Evolutionary conservation across 2,888 invertebrate species (phyloP).

Genomic region (Nephrotoma appendiculata): DNA sequence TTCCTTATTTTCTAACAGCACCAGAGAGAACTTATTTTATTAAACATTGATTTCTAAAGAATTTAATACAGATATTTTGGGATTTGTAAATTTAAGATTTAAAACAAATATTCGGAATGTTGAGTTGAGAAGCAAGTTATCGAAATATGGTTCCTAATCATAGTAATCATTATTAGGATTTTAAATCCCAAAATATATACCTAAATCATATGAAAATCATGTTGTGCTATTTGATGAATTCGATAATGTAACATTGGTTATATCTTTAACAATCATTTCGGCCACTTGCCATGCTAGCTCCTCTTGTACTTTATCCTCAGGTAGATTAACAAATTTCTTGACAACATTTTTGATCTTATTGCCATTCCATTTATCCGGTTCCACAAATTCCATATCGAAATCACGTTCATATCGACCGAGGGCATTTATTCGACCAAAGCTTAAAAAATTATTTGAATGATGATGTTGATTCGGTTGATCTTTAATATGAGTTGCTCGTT

Average conservation of each 20-base stretch:
- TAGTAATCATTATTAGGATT: not conserved
- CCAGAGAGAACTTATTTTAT: not conserved
- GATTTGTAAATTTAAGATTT: not conserved
- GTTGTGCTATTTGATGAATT: not conserved
- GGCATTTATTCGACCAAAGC: conserved; percentile 74
- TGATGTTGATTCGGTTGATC: not conserved
- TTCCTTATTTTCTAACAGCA: not conserved
- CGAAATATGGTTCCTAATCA: not conserved
- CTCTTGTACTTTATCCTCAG: conserved; percentile 79
- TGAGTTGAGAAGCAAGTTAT: not conserved
- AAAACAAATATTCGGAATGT: not conserved
- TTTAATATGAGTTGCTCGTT: conserved; percentile 40
- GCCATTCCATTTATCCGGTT: conserved; percentile 27
- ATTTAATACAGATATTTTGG: not conserved
- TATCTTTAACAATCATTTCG: conserved; percentile 92
- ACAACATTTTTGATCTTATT: conserved; percentile 43
- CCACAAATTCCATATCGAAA: conserved; percentile 42
- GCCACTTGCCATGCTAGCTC: conserved; percentile 96
- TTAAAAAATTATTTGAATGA: conserved; percentile 38
- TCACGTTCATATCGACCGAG: conserved; percentile 85
- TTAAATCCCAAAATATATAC: not conserved
- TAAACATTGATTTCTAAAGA: not conserved
- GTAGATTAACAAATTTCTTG: conserved; percentile 65
- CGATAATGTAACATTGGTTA: conserved; percentile 60
- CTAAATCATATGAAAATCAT: not conserved